phyloP scores from a whole-genome alignment of 2,797 vertebrate species.

The Orientallactaga sibirica region DNA sequence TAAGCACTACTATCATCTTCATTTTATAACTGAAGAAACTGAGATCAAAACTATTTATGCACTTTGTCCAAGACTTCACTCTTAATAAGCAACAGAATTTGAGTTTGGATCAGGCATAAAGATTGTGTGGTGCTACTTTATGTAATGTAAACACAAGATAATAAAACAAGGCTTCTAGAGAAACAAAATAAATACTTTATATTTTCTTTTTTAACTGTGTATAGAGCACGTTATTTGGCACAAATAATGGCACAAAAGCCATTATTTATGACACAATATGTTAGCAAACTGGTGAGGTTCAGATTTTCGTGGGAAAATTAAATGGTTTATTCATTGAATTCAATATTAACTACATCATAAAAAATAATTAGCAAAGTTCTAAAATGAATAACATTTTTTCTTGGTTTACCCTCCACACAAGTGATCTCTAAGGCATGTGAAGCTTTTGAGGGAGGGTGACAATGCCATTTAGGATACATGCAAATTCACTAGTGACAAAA shows the following conservation, averaged over 20 bases:
- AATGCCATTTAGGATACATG: not conserved
- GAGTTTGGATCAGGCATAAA: not conserved
- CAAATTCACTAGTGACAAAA: not conserved
- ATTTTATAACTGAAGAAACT: conserved; percentile 26
- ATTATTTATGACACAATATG: conserved; percentile 13
- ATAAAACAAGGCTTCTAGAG: not conserved
- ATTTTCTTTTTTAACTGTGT: conserved; percentile 10
- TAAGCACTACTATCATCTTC: not conserved
- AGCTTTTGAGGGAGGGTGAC: not conserved
- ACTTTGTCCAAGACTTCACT: not conserved
- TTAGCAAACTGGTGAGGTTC: not conserved
- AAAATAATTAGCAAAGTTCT: conserved; percentile 12
- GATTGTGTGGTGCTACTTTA: not conserved
- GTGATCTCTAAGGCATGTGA: not conserved
- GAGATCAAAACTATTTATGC: not conserved
- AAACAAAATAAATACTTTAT: not conserved
- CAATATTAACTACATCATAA: conserved; percentile 25
- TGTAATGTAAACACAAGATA: not conserved
- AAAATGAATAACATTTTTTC: not conserved
- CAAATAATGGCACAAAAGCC: not conserved
- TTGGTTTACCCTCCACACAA: not conserved
- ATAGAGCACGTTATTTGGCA: not conserved
- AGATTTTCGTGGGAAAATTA: not conserved
- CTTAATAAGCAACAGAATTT: not conserved
- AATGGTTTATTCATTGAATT: not conserved